Evolutionary conservation across 2,797 vertebrate genomes (phyloP).

Genomic region (Gouania willdenowi): DNA sequence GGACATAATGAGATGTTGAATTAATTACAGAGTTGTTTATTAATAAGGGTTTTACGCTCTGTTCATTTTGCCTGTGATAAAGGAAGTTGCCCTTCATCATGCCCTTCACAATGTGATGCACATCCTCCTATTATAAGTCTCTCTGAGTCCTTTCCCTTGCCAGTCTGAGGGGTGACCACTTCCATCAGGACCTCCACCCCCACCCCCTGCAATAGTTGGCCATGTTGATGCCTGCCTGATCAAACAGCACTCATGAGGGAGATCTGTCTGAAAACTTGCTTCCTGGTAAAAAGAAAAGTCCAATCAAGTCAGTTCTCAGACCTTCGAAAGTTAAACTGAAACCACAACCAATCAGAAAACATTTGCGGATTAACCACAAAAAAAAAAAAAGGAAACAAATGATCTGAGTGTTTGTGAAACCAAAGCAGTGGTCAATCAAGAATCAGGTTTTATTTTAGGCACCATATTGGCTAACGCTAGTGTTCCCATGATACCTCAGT

Average conservation of each 20-base stretch:
- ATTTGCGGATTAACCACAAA: slow-evolving; percentile 24
- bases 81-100: slow-evolving; percentile 70
- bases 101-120: slow-evolving; percentile 80
- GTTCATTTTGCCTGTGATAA: slow-evolving; percentile 18
- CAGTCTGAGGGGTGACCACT: slow-evolving; percentile 93
- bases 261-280: slow-evolving; percentile 73
- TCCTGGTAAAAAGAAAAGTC: slow-evolving; percentile 40
- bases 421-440: slow-evolving; percentile 31
- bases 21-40: slow-evolving; percentile 12
- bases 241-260: slow-evolving; percentile 53
- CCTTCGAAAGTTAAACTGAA: slow-evolving; percentile 41
- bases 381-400: slow-evolving; percentile 11
- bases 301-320: slow-evolving; percentile 78
- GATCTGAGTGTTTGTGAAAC: slow-evolving; percentile 50
- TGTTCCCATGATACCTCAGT: slow-evolving; percentile 77
- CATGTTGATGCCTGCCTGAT: slow-evolving; percentile 91
- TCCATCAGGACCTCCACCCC: slow-evolving; percentile 83
- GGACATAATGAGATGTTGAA: slow-evolving; percentile 11
- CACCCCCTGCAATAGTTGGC: slow-evolving; percentile 82
- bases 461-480: slow-evolving; percentile 80
- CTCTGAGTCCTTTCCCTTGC: slow-evolving; percentile 57
- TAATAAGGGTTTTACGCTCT: slow-evolving; percentile 4
- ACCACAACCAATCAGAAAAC: slow-evolving; percentile 17
- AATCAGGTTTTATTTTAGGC: slow-evolving; percentile 67
- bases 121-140: slow-evolving; percentile 71